These are phyloP conservation scores for Scaptomyza polygonia DNA, from an alignment of 2,888 invertebrate genomes.

Conservation along the genomic window DNA sequence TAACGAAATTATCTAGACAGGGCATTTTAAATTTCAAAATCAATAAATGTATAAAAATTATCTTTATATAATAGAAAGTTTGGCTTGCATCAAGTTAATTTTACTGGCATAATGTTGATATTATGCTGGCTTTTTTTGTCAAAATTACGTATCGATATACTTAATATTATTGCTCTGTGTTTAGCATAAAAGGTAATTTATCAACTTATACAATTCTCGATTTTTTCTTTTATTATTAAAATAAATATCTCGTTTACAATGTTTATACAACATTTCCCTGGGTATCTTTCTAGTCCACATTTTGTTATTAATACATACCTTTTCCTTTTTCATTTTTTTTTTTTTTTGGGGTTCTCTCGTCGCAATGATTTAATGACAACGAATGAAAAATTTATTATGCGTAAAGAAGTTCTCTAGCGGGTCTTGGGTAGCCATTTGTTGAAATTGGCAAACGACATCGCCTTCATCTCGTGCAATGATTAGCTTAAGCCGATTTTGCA, in stretches of 20 bases:
- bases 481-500: slow-evolving; percentile 45
- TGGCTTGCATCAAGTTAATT: background rate
- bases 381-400: slow-evolving; percentile 83
- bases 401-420: slow-evolving; percentile 75
- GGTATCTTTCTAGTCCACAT: background rate
- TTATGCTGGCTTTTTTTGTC: no score
- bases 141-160: no score
- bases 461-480: slow-evolving; percentile 42
- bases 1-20: no score
- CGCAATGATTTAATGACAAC: slow-evolving; percentile 82
- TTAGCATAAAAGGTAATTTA: no score
- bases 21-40: no score
- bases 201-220: no score
- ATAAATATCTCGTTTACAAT: no score
- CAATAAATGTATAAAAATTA: background rate
- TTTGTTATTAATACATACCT: slow-evolving; percentile 15
- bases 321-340: background rate
- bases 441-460: slow-evolving; percentile 64
- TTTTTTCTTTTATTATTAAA: no score
- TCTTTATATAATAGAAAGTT: background rate
- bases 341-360: slow-evolving; percentile 16
- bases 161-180: no score
- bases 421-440: slow-evolving; percentile 48
- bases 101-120: background rate
- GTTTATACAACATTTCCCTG: background rate